phyloP scores from a whole-genome alignment of 2,113 vertebrate species.

The Sylvilagus bachmani region DNA sequence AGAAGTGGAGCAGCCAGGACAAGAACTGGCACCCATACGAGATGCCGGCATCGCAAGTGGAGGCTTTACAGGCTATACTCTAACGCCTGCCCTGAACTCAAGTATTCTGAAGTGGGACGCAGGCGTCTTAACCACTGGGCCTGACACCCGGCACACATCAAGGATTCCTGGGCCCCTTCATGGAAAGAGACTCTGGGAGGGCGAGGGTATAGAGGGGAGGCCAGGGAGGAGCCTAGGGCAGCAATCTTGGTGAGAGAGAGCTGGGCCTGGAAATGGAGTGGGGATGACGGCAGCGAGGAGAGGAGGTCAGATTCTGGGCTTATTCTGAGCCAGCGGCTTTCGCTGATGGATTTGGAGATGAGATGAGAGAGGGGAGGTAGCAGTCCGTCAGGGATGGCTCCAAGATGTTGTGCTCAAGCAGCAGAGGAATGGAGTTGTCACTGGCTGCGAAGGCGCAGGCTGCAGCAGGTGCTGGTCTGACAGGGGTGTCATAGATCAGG shows the following conservation, averaged over 20 bases:
- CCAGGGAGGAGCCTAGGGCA: background rate
- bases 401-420: conserved; percentile 50
- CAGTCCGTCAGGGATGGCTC: conserved; percentile 38
- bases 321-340: background rate
- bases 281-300: background rate
- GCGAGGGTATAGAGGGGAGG: background rate
- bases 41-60: no score
- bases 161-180: background rate
- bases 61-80: no score
- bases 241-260: background rate
- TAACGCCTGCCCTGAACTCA: no score
- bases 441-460: conserved; percentile 23
- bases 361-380: background rate
- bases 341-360: conserved; percentile 8
- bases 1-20: no score
- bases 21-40: no score
- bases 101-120: no score
- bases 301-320: background rate
- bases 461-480: background rate
- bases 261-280: background rate
- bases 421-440: conserved; percentile 61
- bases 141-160: background rate
- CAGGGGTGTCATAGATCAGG: conserved; percentile 22
- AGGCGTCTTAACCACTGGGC: no score
- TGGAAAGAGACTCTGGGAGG: background rate